A percentile compares a stretch with the other conserved stretches of the same genome.
Conservation (phyloP, 2,888 invertebrate genomes). For the Andrena bicolor region DNA sequence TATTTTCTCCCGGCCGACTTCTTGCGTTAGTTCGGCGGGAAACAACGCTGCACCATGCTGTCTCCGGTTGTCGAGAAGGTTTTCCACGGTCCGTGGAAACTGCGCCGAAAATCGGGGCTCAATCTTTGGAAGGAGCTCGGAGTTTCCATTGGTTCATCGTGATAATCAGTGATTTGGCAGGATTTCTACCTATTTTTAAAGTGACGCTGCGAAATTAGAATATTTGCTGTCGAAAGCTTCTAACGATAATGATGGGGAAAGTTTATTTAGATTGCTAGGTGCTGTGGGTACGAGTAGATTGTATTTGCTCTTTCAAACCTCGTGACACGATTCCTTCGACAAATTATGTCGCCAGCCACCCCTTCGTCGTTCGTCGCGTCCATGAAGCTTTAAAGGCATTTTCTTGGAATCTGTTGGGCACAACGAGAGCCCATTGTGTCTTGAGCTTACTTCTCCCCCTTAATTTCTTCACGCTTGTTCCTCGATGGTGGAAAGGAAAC, state of each 20-base stretch:
- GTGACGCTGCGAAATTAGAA: background rate
- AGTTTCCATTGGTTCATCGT: background rate
- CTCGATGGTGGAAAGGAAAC: constrained; percentile 14
- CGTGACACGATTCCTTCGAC: background rate
- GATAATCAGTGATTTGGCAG: background rate
- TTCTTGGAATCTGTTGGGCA: constrained; percentile 15
- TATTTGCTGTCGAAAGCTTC: background rate
- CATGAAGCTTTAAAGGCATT: constrained; percentile 12
- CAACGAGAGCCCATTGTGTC: constrained; percentile 55
- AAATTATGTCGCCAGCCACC: constrained; percentile 25
- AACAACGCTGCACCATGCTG: constrained; percentile 15
- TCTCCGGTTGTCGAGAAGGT: constrained; percentile 69
- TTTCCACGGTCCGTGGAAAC: constrained; percentile 61
- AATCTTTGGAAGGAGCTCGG: background rate
- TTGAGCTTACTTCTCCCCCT: constrained; percentile 52
- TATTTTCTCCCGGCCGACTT: constrained; percentile 74
- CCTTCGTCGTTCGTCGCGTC: constrained; percentile 3
- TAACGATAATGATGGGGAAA: background rate
- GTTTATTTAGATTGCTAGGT: background rate
- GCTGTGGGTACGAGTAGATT: background rate
- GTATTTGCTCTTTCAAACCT: constrained; percentile 2
- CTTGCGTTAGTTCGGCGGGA: constrained; percentile 54
- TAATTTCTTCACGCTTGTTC: constrained; percentile 61
- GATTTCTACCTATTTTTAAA: too few species aligned
- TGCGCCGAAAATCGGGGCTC: constrained; percentile 1